These are phyloP conservation scores for Sminthurides aquaticus DNA, from an alignment of 2,888 invertebrate species.

Conservation along the genomic window DNA sequence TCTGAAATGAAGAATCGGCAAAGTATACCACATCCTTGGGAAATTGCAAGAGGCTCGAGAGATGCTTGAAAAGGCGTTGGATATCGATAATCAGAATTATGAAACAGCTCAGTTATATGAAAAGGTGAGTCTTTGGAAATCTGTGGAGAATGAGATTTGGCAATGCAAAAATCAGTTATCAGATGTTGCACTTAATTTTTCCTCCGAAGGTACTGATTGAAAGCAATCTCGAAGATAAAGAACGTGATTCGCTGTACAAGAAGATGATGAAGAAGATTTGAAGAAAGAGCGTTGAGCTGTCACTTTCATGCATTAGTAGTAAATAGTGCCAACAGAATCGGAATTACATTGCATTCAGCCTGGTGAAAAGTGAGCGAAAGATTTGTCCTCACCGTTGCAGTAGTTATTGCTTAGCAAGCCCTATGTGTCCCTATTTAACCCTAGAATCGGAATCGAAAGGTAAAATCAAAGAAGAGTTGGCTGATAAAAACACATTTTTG, in stretches of 20 bases:
- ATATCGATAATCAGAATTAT: conserved; percentile 8
- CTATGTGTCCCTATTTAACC: too few species aligned
- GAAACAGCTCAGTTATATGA: conserved; percentile 15
- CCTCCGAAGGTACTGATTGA: conserved; percentile 7
- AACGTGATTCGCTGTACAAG: conserved; percentile 12
- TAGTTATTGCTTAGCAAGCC: too few species aligned
- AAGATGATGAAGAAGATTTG: conserved; percentile 12
- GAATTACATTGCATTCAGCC: too few species aligned
- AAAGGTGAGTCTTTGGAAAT: not conserved
- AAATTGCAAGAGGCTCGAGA: conserved; percentile 20
- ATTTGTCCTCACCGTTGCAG: too few species aligned
- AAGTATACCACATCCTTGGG: conserved; percentile 19
- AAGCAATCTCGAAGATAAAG: not conserved
- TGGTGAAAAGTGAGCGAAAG: too few species aligned
- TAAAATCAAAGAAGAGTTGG: too few species aligned
- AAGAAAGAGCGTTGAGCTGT: not conserved
- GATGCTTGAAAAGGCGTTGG: conserved; percentile 7
- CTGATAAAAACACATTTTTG: too few species aligned
- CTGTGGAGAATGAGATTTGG: too few species aligned
- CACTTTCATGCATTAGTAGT: not conserved
- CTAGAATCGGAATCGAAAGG: too few species aligned
- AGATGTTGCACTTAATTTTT: too few species aligned
- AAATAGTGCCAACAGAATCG: too few species aligned
- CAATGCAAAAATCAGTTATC: too few species aligned
- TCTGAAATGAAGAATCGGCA: conserved; percentile 15